Evolutionary conservation across 1,140 invertebrate species (phyloP), one percentile per base, ranked within the genome.

Genomic region (Drosophila truncata): DNA sequence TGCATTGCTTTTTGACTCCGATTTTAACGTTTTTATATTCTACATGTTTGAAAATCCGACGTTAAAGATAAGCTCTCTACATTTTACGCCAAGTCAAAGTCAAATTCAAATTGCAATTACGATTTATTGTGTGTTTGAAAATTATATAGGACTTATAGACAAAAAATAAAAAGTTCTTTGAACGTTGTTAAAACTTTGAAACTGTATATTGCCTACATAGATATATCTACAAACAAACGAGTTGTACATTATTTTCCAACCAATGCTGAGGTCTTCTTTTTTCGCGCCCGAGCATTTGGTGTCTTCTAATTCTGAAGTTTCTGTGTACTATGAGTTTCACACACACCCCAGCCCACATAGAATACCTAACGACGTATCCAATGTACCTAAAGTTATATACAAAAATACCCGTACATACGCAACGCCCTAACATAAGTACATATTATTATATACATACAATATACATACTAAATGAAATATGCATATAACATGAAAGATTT

Each of bases 361-460:
- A 62, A 88, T 80, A 78, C 84, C 70, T 80, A 69, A 87, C 76
- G 60, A 84, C 67, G 84, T 83, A 87, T 78, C 83, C 84, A 80
- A 83, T 80, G 84, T 87, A 87, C 83, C 83, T 87, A 64, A 82
- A 88, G 82, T 62, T 65, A 71, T 65, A 54, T 64, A 85, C 78
- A 75, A 49, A 75, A 42, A 46, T 46, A 80, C 67, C 71, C 65
- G 77, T 71, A 62, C 59, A 78, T n/a, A 62, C 27, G 65, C 41
- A 76, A 76, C 60, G 58, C 70, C 60, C 72, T 65, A 59, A 58
- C 71, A 76, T 76, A 76, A 75, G 71, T 44, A 47, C 49, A 75
- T 64, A 85, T 47, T 55, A 66, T 35, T 62, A 77, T 50, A 78
- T 63, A 63, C 58, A 46, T 61, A 80, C 29, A 59, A 62, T 54